Evolutionary conservation across 2,888 invertebrate genomes (phyloP), one percentile per base, ranked within the genome.

Genomic region (Spilosoma lubricipeda): DNA sequence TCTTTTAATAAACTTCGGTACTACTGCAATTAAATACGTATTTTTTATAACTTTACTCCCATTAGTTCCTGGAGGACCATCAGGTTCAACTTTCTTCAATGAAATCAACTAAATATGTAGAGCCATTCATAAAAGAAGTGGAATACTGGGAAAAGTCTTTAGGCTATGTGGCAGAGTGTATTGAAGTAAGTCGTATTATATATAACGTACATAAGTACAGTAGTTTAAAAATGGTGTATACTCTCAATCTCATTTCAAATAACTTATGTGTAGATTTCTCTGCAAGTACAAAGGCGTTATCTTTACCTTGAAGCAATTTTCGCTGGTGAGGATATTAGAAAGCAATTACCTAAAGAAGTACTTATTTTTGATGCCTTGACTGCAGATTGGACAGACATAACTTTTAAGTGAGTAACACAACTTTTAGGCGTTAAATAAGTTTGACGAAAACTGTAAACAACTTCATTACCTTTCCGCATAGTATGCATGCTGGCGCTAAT

Each of bases 221-320:
- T 45, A 33, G 23, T 42, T 18, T 64, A 52, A 9, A 3, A 68
- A 30, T 27, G 59, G 27, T 59, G 27, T n/a, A n/a, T 15, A 27
- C 27, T 18, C 13, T 30, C 2, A 30, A 18, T 30, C 30, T 18
- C 15, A 7, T 30, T 63, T 30, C 30, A 30, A 30, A 18, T 30
- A 18, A 18, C 30, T 13, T 30, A 13, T 75, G 45, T 7, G 2
- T 81, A 96, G 94, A 96, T 96, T 87, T 96, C 97, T 33, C 94
- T 98, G n/a, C 96, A 96, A 87, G 98, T 98, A 0, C 99, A 99
- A 93, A 96, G 98, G 42, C 97, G 98, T 80, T 99, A 98, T 96
- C 94, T 98, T 79, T 98, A 99, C 90, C 95, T 99, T 67, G 98
- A 98, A 96, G 98, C 97, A 89, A 98, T 99, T 89, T 98, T 99